Conservation (phyloP, 2,113 vertebrate species). For the Bothrops jararaca region DNA sequence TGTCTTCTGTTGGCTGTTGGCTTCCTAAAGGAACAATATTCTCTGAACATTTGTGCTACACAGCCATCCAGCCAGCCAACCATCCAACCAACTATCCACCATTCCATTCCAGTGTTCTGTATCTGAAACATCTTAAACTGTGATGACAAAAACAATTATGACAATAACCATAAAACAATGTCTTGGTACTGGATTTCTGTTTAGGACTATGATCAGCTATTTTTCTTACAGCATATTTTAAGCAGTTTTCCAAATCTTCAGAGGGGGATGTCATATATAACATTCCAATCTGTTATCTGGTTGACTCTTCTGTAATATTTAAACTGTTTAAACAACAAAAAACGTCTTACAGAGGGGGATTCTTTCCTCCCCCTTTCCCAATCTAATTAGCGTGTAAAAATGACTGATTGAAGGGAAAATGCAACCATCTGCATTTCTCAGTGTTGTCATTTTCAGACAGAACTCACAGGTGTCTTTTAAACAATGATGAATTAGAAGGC, state of each 20-base stretch:
- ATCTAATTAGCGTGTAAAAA: slow-evolving; percentile 52
- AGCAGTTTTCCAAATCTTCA: slow-evolving; percentile 29
- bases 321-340: slow-evolving; percentile 52
- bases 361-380: background rate
- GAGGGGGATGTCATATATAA: background rate
- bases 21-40: background rate
- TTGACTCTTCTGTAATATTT: slow-evolving; percentile 46
- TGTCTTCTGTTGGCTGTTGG: background rate
- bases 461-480: slow-evolving; percentile 69
- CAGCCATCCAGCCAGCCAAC: background rate
- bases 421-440: slow-evolving; percentile 63
- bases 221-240: slow-evolving; percentile 1
- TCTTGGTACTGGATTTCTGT: slow-evolving; percentile 16
- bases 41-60: background rate
- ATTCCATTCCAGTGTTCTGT: background rate
- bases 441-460: slow-evolving; percentile 59
- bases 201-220: background rate
- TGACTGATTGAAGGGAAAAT: slow-evolving; percentile 56
- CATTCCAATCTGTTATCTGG: background rate
- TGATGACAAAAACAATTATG: background rate
- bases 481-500: slow-evolving; percentile 72
- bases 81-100: too few relatives aligned
- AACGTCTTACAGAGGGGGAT: slow-evolving; percentile 36
- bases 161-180: background rate
- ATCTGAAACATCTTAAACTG: slow-evolving; percentile 18